Conservation (phyloP, 2,113 vertebrate genomes). For the Seriola aureovittata region DNA sequence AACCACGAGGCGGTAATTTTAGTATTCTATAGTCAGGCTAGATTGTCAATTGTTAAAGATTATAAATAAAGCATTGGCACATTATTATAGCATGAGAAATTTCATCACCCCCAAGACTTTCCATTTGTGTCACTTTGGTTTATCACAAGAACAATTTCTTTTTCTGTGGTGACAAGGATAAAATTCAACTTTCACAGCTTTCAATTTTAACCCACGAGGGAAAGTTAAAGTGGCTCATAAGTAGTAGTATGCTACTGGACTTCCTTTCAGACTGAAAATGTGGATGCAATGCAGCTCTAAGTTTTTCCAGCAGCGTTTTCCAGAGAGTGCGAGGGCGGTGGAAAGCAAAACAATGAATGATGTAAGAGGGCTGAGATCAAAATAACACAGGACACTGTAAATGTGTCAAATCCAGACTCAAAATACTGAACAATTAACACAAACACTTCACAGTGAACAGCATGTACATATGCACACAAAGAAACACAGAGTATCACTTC, state of each 20-base stretch:
- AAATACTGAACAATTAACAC: conserved; percentile 28
- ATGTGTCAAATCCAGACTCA: conserved; percentile 54
- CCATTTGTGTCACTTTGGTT: background rate
- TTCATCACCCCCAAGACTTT: background rate
- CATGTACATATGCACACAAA: background rate
- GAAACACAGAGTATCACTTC: background rate
- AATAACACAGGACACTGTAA: conserved; percentile 58
- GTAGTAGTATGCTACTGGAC: background rate
- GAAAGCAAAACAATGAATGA: conserved; percentile 74
- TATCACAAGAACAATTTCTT: background rate
- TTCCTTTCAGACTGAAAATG: background rate
- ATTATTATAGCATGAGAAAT: background rate
- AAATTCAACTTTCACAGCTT: conserved; percentile 26
- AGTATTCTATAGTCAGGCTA: background rate
- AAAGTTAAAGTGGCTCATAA: background rate
- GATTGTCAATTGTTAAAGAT: background rate
- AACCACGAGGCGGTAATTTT: too few relatives aligned
- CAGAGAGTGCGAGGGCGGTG: conserved; percentile 10
- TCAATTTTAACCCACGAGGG: background rate
- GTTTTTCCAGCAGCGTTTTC: conserved; percentile 42
- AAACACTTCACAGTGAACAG: conserved; percentile 5
- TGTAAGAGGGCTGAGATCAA: conserved; percentile 53
- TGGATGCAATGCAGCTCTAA: background rate
- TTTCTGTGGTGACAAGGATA: background rate
- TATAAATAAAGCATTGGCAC: background rate